phyloP scores from a whole-genome alignment of 2,888 invertebrate species.

The Strigamia maritima region DNA sequence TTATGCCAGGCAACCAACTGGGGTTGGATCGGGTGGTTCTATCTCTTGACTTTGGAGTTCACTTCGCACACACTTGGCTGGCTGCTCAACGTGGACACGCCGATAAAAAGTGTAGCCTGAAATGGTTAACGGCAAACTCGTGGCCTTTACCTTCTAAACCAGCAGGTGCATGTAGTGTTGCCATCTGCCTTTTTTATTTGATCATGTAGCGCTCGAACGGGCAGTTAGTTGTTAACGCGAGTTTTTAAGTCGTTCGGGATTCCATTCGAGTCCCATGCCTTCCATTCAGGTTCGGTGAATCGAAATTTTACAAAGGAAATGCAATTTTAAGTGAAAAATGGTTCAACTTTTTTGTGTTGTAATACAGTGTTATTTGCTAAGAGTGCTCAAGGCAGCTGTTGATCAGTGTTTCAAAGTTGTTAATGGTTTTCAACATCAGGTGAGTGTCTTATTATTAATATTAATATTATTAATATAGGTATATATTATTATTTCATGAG shows the following conservation, averaged over 20 bases:
- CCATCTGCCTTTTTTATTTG: background rate
- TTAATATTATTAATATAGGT: no score
- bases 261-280: background rate
- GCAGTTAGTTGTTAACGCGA: background rate
- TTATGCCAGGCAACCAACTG: background rate
- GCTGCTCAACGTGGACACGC: background rate
- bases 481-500: no score
- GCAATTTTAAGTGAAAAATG: background rate
- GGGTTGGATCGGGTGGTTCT: constrained; percentile 7
- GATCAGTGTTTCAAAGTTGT: constrained; percentile 35
- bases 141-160: background rate
- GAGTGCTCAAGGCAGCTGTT: constrained; percentile 35
- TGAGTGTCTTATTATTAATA: no score
- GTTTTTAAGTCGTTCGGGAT: background rate
- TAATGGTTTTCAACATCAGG: constrained; percentile 1
- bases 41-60: constrained; percentile 9
- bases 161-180: background rate
- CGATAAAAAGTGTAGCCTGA: background rate
- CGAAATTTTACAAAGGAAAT: background rate
- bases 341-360: background rate
- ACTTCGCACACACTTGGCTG: background rate
- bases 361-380: constrained; percentile 33
- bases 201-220: background rate
- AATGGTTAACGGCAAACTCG: background rate
- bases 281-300: background rate